Evolutionary conservation across 2,797 vertebrate genomes (phyloP).

Genomic region (Tangara arthus): DNA sequence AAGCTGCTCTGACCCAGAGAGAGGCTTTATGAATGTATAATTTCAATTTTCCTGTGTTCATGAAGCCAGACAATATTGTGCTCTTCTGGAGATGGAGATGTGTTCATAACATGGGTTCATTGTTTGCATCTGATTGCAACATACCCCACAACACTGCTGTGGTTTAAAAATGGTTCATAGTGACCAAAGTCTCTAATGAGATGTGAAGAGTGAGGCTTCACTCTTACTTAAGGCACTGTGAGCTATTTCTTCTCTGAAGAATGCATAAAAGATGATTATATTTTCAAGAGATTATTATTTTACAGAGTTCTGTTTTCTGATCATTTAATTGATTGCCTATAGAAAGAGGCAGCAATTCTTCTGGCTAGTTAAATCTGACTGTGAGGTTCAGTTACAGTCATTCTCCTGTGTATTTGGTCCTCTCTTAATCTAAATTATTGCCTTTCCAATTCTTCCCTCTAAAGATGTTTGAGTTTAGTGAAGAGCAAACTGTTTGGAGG

Average conservation of each 20-base stretch:
- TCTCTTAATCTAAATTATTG: background rate
- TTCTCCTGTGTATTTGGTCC: background rate
- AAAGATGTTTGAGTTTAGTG: background rate
- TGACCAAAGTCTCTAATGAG: background rate
- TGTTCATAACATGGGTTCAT: background rate
- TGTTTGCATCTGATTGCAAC: conserved; percentile 5
- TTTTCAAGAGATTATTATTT: background rate
- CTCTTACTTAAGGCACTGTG: background rate
- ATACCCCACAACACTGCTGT: background rate
- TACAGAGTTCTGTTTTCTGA: background rate
- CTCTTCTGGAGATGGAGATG: background rate
- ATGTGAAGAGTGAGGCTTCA: background rate
- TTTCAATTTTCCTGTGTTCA: conserved; percentile 21
- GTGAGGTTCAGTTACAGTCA: background rate
- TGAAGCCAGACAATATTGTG: conserved; percentile 6
- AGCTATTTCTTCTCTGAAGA: background rate
- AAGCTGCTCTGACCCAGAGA: conserved; percentile 33
- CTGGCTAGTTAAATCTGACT: background rate
- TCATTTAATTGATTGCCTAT: background rate
- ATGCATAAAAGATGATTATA: background rate
- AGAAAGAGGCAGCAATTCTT: background rate
- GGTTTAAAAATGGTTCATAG: background rate
- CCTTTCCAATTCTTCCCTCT: background rate
- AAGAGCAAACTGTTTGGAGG: background rate
- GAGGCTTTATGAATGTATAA: conserved; percentile 10